Base-by-base conservation (phyloP, 2,888 invertebrate species). In the Agrotis clavis region DNA sequence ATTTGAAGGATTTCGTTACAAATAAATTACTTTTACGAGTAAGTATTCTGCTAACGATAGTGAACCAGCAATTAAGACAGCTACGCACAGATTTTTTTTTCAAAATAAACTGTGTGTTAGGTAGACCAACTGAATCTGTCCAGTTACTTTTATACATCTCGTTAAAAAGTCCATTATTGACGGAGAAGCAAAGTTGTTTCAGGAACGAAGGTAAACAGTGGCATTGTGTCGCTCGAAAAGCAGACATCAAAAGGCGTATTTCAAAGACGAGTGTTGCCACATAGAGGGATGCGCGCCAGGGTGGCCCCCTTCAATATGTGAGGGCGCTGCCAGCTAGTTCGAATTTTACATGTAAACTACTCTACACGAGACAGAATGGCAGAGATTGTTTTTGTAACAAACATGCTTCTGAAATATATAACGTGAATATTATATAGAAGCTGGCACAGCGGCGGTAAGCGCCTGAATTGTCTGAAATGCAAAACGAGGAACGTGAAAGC, bases 241-340 rank as follows among this genome's bases (percentile, higher is more conserved):
- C 90, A 93, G 92, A 94, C 95, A 94, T 96, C 95, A 95, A 95
- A 95, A 94, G 94, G 89, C 90, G 88, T 89, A 90, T 93, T 92
- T 95, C 94, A 95, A 95, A 94, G 94, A 93, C 89, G 92, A 92
- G 93, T 87, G 90, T 87, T 88, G 89, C 84, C 89, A 90, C 88
- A 91, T 87, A 89, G 89, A 89, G 90, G 90, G 92, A 90, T 88
- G 87, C 79, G 87, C 89, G 89, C 80, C 88, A 85, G 90, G 90
- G 90, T 82, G 89, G 87, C 87, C 89, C 92, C 92, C 92, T 91
- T 89, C 90, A 89, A 89, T 89, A 90, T 88, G 76, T 85, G 86
- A 91, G 92, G 91, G 91, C 88, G 87, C 85, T 88, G 88, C 87
- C 84, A 91, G 90, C 90, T 90, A 91, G 89, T 93, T 92, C 90